A percentile compares a stretch with the other conserved stretches of the same genome.
These are phyloP conservation scores for Tychaedon coryphoeus DNA, from an alignment of 2,113 vertebrate species.

Conservation along the genomic window DNA sequence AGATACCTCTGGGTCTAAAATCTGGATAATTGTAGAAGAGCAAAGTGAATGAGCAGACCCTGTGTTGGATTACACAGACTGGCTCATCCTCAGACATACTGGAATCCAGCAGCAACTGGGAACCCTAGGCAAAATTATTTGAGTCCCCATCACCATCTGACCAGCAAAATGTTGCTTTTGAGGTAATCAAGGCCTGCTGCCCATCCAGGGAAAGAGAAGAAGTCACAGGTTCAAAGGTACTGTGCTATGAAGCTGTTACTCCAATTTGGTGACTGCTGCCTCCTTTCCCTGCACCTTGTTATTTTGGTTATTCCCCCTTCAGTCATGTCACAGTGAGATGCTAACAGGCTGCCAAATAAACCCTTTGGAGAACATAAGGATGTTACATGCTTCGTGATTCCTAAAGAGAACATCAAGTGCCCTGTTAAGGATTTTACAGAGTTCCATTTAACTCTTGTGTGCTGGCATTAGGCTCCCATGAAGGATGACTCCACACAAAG, in stretches of 20 bases:
- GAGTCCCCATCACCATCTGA: not conserved
- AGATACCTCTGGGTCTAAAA: not conserved
- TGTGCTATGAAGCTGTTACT: not conserved
- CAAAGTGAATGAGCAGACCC: not conserved
- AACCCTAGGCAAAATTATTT: not conserved
- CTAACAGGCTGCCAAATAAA: conserved; percentile 37
- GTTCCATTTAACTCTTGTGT: not conserved
- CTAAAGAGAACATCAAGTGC: conserved; percentile 34
- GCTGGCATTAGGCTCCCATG: not conserved
- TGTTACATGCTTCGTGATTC: conserved; percentile 6
- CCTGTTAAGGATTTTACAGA: not conserved
- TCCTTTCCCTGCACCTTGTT: not conserved
- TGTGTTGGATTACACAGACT: not conserved
- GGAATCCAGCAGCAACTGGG: not conserved
- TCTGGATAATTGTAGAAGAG: not conserved
- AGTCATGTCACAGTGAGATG: not conserved
- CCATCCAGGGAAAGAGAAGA: not conserved
- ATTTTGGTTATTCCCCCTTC: conserved; percentile 1
- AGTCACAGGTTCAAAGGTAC: not conserved
- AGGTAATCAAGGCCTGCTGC: not conserved
- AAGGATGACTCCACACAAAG: accelerated
- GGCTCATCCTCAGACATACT: not conserved
- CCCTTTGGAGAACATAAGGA: conserved; percentile 42
- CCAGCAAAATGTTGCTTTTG: not conserved
- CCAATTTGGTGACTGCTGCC: not conserved